These are phyloP conservation scores for Microcebus ravelobensis DNA, from an alignment of 2,113 vertebrate genomes.

Conservation along the genomic window DNA sequence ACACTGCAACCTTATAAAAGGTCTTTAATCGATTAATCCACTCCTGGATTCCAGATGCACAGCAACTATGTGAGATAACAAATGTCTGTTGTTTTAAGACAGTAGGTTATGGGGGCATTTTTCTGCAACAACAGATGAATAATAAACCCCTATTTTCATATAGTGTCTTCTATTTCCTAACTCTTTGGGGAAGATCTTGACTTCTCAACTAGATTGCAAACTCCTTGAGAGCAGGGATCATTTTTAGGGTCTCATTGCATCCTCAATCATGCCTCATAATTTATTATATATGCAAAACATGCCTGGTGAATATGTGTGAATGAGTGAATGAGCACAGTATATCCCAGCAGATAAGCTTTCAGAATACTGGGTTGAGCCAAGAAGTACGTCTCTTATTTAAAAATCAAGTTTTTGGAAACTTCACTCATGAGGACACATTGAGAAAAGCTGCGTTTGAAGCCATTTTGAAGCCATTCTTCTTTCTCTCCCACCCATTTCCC, in stretches of 20 bases:
- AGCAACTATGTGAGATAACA: background rate
- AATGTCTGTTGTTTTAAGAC: background rate
- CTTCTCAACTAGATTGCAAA: constrained; percentile 3
- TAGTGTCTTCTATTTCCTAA: background rate
- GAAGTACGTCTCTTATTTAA: background rate
- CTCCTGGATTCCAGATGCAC: background rate
- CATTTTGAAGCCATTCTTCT: constrained; percentile 48
- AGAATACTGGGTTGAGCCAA: background rate
- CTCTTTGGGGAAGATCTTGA: constrained; percentile 10
- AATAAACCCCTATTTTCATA: background rate
- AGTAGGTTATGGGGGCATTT: background rate
- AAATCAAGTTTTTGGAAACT: constrained; percentile 43
- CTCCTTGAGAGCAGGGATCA: background rate
- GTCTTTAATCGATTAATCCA: background rate
- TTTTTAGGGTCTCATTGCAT: background rate
- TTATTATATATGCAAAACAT: background rate
- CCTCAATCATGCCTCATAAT: background rate
- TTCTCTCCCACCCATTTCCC: constrained; percentile 47
- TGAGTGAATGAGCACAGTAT: background rate
- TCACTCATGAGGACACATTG: background rate
- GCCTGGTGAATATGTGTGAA: background rate
- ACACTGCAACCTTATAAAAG: background rate
- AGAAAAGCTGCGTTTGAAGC: constrained; percentile 15
- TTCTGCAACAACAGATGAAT: background rate
- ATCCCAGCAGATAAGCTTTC: background rate